A percentile compares a stretch with the other conserved stretches of the same genome.
Conservation (phyloP, 2,113 vertebrate genomes). For the Myotis davidii region DNA sequence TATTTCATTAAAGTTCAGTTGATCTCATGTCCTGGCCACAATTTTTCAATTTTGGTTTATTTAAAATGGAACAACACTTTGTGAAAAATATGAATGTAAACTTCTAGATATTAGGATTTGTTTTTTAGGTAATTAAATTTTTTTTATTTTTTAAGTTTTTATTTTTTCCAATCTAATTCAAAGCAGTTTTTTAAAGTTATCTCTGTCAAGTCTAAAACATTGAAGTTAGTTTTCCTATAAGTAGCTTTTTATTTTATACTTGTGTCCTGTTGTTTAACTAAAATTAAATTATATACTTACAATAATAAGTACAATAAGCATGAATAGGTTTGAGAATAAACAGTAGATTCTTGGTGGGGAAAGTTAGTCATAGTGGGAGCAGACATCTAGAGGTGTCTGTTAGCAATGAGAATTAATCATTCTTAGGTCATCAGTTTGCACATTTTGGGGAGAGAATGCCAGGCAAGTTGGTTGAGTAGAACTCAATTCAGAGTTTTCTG, state of each 20-base stretch:
- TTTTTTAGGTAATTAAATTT: background rate
- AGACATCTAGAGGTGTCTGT: background rate
- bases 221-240: constrained; percentile 28
- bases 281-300: background rate
- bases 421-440: background rate
- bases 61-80: constrained; percentile 23
- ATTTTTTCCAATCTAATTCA: background rate
- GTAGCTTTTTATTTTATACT: background rate
- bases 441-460: background rate
- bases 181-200: background rate
- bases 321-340: constrained; percentile 44
- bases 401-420: background rate
- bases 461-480: background rate
- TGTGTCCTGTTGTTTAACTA: background rate
- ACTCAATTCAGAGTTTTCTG: background rate
- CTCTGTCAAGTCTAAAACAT: background rate
- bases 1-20: background rate
- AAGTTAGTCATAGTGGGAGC: background rate
- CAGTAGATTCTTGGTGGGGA: background rate
- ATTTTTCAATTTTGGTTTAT: constrained; percentile 33
- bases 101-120: background rate
- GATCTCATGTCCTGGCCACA: background rate
- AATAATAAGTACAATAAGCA: background rate
- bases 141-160: background rate
- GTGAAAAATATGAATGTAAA: background rate